Percentiles rank a stretch among this genome's conserved stretches.
Evolutionary conservation across 2,797 vertebrate species (phyloP).

Genomic region (Acestrorhynchus altus): DNA sequence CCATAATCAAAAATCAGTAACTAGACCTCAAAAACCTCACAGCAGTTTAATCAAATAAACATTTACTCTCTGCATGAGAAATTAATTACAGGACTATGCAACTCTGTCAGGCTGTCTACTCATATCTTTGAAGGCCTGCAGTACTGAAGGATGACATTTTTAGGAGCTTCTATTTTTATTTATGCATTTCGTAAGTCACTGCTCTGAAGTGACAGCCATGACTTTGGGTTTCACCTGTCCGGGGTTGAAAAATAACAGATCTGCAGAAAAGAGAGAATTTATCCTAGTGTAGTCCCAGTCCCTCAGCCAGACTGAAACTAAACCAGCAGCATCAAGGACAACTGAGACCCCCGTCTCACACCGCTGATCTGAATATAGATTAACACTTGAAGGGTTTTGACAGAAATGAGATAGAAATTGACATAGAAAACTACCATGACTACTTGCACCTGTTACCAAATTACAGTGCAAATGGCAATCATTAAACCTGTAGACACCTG

Average conservation of each 20-base stretch:
- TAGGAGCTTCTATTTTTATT: slow-evolving; percentile 11
- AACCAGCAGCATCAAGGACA: background rate
- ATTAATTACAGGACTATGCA: background rate
- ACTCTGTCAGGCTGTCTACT: background rate
- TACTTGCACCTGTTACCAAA: too few relatives aligned
- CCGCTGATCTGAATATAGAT: background rate
- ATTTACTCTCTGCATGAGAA: background rate
- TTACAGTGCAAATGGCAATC: too few relatives aligned
- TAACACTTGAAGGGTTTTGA: background rate
- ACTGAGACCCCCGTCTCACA: background rate
- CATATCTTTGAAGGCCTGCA: background rate
- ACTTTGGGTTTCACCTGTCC: background rate
- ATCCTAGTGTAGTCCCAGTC: background rate
- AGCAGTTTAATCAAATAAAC: background rate
- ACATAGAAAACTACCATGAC: too few relatives aligned
- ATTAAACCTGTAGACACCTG: too few relatives aligned
- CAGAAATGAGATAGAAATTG: too few relatives aligned
- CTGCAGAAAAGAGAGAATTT: background rate
- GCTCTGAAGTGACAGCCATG: background rate
- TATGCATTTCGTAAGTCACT: background rate
- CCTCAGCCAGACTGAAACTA: background rate
- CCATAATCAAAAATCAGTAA: too few relatives aligned
- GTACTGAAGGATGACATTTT: background rate
- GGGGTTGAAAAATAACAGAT: background rate
- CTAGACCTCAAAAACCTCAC: background rate